Evolutionary conservation across 1,140 invertebrate species (phyloP).

Genomic region (Medauroidea extradentata): DNA sequence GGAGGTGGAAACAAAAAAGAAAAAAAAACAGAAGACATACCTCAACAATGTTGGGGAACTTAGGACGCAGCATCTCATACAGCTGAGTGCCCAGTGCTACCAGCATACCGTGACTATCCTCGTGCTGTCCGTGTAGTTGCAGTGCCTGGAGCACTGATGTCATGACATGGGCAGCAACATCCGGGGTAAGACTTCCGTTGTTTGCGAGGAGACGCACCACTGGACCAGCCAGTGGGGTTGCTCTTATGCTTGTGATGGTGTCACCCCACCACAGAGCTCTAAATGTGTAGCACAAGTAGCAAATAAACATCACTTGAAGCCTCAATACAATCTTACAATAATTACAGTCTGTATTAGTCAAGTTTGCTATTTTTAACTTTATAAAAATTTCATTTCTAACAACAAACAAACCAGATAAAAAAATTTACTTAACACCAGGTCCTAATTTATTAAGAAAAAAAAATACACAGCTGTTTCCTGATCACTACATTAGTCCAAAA

Average conservation of each 20-base stretch:
- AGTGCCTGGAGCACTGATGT: conserved; percentile 68
- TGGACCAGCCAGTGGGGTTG: conserved; percentile 62
- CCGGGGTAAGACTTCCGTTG: conserved; percentile 56
- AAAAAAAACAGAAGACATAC: no score
- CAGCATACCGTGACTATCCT: conserved; percentile 62
- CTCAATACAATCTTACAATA: background rate
- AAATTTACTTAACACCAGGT: background rate
- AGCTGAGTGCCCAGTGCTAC: conserved; percentile 64
- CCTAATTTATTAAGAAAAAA: no score
- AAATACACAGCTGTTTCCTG: no score
- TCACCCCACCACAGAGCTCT: conserved; percentile 84
- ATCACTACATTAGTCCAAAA: no score
- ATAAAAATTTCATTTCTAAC: background rate
- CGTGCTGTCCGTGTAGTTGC: conserved; percentile 78
- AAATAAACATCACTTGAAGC: background rate
- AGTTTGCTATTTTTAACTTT: background rate
- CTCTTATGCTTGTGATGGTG: conserved; percentile 70
- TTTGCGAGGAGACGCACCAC: conserved; percentile 56
- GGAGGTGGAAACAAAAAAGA: no score
- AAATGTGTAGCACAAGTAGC: conserved; percentile 18
- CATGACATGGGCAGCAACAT: conserved; percentile 64
- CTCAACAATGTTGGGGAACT: conserved; percentile 61
- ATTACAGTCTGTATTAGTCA: background rate
- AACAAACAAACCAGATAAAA: background rate
- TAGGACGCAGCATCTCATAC: conserved; percentile 74